Percentiles rank a stretch among this genome's conserved stretches.
These are phyloP conservation scores for Lasioglossum leucozonium DNA, from an alignment of 2,888 invertebrate species.

Conservation along the genomic window DNA sequence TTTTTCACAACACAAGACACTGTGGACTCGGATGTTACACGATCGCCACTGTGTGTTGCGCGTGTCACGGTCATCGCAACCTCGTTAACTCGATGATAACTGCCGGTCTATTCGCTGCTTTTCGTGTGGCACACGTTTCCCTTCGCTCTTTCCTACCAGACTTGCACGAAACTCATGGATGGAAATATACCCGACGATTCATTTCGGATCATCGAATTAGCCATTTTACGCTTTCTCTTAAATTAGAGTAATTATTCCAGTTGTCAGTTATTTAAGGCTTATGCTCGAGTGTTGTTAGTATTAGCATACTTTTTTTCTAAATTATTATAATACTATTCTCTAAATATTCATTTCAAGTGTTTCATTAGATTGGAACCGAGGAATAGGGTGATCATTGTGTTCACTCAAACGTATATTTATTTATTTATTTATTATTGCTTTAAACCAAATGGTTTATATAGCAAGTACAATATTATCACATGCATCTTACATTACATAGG, in stretches of 20 bases:
- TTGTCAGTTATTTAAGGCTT: no score
- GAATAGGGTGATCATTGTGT: background rate
- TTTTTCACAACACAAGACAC: constrained; percentile 70
- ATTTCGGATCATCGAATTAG: background rate
- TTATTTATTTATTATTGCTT: no score
- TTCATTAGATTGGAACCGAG: background rate
- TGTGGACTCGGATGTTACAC: constrained; percentile 59
- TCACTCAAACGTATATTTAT: background rate
- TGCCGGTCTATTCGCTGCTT: constrained; percentile 14
- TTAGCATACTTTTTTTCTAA: background rate
- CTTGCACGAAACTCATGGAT: background rate
- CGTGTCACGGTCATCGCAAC: constrained; percentile 69
- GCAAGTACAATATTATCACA: no score
- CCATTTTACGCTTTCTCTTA: background rate
- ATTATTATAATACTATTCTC: background rate
- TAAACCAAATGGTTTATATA: no score
- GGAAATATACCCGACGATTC: background rate
- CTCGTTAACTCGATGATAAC: constrained; percentile 36
- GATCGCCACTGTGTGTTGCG: constrained; percentile 54
- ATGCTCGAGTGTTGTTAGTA: background rate
- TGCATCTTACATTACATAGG: no score
- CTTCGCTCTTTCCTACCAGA: background rate
- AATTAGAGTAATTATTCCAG: background rate
- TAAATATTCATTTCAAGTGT: no score
- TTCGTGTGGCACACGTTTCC: constrained; percentile 12